Evolutionary conservation across 2,113 vertebrate genomes (phyloP).

Genomic region (Scomber japonicus): DNA sequence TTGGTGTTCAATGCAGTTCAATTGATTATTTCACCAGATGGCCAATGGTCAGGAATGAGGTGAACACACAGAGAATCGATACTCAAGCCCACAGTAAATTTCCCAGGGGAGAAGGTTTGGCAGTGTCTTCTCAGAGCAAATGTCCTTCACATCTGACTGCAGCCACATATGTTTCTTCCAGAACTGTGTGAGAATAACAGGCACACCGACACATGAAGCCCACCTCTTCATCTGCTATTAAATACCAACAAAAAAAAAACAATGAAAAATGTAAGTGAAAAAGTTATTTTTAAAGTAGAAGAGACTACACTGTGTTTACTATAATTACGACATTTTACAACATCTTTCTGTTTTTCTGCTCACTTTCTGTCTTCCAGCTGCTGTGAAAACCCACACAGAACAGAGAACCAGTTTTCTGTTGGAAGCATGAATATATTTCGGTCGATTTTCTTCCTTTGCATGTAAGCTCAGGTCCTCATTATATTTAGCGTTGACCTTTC

Average conservation of each 20-base stretch:
- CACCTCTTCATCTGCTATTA: too few relatives aligned
- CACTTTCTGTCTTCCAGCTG: neutral
- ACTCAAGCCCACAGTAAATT: neutral
- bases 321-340: neutral
- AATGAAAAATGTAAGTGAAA: too few relatives aligned
- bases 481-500: constrained; percentile 36
- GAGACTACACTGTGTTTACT: neutral
- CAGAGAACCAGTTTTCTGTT: neutral
- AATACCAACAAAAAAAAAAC: too few relatives aligned
- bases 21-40: neutral
- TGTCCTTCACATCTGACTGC: constrained; percentile 9
- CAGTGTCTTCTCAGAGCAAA: neutral
- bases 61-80: neutral
- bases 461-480: neutral
- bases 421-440: neutral
- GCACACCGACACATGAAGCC: too few relatives aligned
- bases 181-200: neutral
- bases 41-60: constrained; percentile 5
- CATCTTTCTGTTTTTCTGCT: too few relatives aligned
- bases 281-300: too few relatives aligned
- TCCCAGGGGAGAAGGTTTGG: constrained; percentile 16
- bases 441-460: neutral
- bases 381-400: neutral
- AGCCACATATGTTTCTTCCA: neutral
- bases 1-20: neutral